Conservation (phyloP, 2,888 invertebrate species). For the Anthophora plumipes region DNA sequence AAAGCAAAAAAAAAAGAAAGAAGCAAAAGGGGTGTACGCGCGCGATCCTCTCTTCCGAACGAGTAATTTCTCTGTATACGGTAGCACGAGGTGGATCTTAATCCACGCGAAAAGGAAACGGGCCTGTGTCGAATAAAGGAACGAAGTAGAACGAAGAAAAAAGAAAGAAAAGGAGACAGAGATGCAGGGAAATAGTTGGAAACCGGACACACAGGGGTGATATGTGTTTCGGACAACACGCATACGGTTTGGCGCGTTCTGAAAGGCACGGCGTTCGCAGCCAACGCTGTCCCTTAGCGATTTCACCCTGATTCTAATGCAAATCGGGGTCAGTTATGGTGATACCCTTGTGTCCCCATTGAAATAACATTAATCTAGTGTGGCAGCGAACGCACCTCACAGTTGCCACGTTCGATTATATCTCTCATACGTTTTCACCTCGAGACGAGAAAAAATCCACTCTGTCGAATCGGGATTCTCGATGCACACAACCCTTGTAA, state of each 20-base stretch:
- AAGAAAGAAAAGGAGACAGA: background rate
- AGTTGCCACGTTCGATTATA: slow-evolving; percentile 77
- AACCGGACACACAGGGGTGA: slow-evolving; percentile 70
- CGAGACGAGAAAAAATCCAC: slow-evolving; percentile 23
- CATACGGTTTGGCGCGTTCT: slow-evolving; percentile 76
- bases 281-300: slow-evolving; percentile 63
- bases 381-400: slow-evolving; percentile 73
- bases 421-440: slow-evolving; percentile 16
- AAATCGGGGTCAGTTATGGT: slow-evolving; percentile 79
- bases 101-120: slow-evolving; percentile 46
- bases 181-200: slow-evolving; percentile 10
- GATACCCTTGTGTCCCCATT: slow-evolving; percentile 70
- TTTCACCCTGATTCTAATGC: slow-evolving; percentile 77
- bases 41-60: slow-evolving; percentile 55
- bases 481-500: slow-evolving; percentile 40
- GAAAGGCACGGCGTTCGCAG: slow-evolving; percentile 58
- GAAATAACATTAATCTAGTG: slow-evolving; percentile 81
- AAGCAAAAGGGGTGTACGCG: slow-evolving; percentile 47
- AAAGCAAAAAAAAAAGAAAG: no score
- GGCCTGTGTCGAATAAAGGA: background rate
- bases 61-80: slow-evolving; percentile 68
- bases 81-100: slow-evolving; percentile 68
- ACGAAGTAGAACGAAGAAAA: background rate
- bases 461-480: no score
- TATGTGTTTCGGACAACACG: slow-evolving; percentile 71